phyloP scores from a whole-genome alignment of 2,888 invertebrate species.

The Elysia crispata region DNA sequence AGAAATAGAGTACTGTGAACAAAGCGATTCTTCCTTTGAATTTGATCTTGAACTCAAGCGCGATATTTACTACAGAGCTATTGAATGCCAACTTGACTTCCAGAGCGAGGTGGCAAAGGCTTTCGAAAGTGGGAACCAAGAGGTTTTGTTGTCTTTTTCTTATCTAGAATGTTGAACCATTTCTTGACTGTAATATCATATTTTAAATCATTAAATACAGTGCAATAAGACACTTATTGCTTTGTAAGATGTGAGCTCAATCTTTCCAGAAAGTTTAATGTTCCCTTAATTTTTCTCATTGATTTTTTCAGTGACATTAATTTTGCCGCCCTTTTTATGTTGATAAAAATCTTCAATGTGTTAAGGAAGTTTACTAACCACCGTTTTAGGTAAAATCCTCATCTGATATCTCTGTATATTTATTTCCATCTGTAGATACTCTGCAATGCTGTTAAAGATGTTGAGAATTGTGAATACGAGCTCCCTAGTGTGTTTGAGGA shows the following conservation, averaged over 20 bases:
- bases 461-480: background rate
- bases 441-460: background rate
- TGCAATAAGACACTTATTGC: no score
- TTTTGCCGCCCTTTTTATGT: no score
- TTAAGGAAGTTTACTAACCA: background rate
- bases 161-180: background rate
- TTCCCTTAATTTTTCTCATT: no score
- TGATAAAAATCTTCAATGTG: background rate
- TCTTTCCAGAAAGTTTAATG: no score
- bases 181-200: background rate
- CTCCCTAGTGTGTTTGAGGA: conserved; percentile 1
- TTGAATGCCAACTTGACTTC: background rate
- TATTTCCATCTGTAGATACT: background rate
- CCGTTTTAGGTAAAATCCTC: background rate
- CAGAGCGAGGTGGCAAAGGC: background rate
- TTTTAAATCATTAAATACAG: no score
- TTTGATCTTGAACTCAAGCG: conserved; percentile 6
- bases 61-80: conserved; percentile 24
- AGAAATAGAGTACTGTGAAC: background rate
- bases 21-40: background rate
- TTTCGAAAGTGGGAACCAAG: conserved; percentile 13
- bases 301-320: no score
- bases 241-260: no score
- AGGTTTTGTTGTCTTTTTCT: background rate
- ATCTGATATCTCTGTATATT: background rate